Conservation (phyloP, 2,113 vertebrate species). For the Carlito syrichta region DNA sequence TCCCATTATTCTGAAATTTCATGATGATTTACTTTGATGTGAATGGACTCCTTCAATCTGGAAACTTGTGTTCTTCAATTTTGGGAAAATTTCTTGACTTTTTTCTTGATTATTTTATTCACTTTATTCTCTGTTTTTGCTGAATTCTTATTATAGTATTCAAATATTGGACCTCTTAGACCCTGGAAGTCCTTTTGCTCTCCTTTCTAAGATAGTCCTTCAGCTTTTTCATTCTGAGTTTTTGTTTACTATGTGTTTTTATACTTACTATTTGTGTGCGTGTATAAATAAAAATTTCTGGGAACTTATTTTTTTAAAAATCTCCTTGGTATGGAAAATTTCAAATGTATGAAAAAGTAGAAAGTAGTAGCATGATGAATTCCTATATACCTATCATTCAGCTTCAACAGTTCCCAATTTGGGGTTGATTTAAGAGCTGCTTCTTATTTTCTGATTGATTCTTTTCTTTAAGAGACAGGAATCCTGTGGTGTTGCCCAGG, state of each 20-base stretch:
- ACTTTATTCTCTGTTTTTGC: not conserved
- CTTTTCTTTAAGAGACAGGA: not conserved
- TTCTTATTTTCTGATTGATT: not conserved
- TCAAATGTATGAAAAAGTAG: not conserved
- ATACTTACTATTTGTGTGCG: not conserved
- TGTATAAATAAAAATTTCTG: not conserved
- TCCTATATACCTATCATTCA: not conserved
- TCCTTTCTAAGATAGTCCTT: not conserved
- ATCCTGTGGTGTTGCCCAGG: not conserved
- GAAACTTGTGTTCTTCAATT: not conserved
- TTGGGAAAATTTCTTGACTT: not conserved
- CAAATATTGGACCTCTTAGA: not conserved
- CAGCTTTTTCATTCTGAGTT: not conserved
- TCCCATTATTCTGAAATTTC: not conserved
- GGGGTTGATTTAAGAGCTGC: not conserved
- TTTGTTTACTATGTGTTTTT: not conserved
- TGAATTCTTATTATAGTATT: not conserved
- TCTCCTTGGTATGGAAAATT: not conserved
- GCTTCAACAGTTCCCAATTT: not conserved
- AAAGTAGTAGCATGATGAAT: not conserved
- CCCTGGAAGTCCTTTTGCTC: not conserved
- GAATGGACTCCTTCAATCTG: not conserved
- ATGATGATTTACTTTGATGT: not conserved
- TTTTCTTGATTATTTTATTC: not conserved
- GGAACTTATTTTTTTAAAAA: not conserved